Base-by-base conservation (phyloP, 2,797 vertebrate genomes). In the Gobionotothen gibberifrons region DNA sequence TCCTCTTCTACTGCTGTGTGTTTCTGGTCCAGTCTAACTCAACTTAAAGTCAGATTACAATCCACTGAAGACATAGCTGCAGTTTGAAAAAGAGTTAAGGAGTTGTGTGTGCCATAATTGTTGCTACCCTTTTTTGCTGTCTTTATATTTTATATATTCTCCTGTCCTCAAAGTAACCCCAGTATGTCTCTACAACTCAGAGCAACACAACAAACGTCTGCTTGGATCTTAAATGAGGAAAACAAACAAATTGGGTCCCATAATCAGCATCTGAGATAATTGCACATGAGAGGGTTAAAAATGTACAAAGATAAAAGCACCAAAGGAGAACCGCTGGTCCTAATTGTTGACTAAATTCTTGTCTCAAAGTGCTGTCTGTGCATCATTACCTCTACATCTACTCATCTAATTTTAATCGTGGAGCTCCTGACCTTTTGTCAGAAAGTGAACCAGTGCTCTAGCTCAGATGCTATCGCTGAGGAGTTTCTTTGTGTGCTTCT, bases 381-480 rank as follows among this genome's bases (percentile, higher is more conserved):
- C 60, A 67, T 72, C 62, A 49, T 70, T 62, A 52, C 53, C 40
- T 36, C 54, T 11, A 22, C 47, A 52, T 77, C 40, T 11, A 10
- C 58, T 59, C 65, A n/a, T 64, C 15, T 67, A 44, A 49, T 60
- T 65, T 42, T 43, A 51, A 54, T 52, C 69, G 67, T 62, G 51
- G 57, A 15, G 76, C 19, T 51, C 17, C 46, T 65, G 70, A 87
- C 58, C 62, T 71, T 49, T 75, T 81, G 72, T 82, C 44, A 61
- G 44, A 42, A 44, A 85, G 76, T 11, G 40, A 64, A 54, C 22
- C 69, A 51, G 36, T 16, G 26, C 58, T 72, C 2, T 67, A 72
- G 69, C 70, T 39, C 57, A 74, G 55, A 32, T 71, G 43, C 75
- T 58, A 22, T 16, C 21, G 46, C 32, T 68, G 57, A 83, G 56